Conservation (phyloP, 1,140 invertebrate species). For the Batillaria attramentaria region DNA sequence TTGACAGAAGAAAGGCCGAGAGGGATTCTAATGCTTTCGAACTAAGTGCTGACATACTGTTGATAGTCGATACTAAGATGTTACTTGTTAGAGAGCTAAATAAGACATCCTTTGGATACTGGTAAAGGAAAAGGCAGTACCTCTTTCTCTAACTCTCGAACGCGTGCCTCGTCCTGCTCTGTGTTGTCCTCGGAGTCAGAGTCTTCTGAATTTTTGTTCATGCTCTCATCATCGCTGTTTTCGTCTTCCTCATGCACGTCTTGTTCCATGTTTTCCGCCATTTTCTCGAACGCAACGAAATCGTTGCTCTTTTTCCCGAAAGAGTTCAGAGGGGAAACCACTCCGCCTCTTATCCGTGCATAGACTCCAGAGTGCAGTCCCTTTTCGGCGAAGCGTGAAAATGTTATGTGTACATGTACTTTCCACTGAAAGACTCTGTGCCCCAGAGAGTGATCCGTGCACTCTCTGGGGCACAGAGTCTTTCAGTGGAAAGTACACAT, state of each 20-base stretch:
- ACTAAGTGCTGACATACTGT: not conserved
- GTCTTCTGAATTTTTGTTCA: conserved; percentile 8
- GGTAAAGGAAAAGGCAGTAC: not conserved
- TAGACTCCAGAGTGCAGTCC: not conserved
- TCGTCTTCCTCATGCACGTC: not conserved
- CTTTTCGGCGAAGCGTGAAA: not conserved
- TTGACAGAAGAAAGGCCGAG: too few relatives aligned
- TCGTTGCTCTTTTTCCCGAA: not conserved
- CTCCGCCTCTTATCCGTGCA: not conserved
- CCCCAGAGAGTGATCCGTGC: too few relatives aligned
- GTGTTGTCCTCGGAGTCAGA: conserved; percentile 25
- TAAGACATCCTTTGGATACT: not conserved
- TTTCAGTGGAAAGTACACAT: too few relatives aligned
- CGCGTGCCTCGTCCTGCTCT: conserved; percentile 23
- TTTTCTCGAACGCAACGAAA: conserved; percentile 19
- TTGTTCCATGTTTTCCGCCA: conserved; percentile 35
- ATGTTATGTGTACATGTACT: not conserved
- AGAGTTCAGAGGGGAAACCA: not conserved
- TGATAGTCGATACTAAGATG: not conserved
- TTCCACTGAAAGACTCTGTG: not conserved
- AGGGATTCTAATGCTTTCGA: not conserved
- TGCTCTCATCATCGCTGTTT: conserved; percentile 11
- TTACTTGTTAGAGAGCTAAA: not conserved
- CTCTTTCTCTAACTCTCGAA: conserved; percentile 28
- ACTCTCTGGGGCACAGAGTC: too few relatives aligned